Evolutionary conservation across 2,797 vertebrate species (phyloP).

Genomic region (Acanthurus lineatus): DNA sequence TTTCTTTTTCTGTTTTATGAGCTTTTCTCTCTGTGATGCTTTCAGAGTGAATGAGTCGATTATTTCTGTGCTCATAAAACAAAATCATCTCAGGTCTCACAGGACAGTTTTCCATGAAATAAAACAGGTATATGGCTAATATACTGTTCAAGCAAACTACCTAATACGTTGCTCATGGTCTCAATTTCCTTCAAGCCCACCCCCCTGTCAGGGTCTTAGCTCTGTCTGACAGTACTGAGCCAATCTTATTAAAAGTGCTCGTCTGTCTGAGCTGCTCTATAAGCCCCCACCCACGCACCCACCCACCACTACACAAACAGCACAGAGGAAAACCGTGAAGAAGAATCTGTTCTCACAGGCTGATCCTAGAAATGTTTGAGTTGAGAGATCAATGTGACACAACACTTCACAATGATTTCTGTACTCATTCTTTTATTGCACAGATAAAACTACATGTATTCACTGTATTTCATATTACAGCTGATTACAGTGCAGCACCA

Average conservation of each 20-base stretch:
- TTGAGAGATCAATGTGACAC: too few relatives aligned
- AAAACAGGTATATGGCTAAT: background rate
- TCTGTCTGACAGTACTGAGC: slow-evolving; percentile 47
- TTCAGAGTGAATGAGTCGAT: too few relatives aligned
- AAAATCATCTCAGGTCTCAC: background rate
- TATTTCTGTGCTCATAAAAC: background rate
- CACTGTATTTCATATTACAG: too few relatives aligned
- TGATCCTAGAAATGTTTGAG: too few relatives aligned
- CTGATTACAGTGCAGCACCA: too few relatives aligned
- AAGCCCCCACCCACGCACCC: slow-evolving; percentile 19
- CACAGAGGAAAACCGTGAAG: background rate
- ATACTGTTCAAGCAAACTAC: slow-evolving; percentile 4
- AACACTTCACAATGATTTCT: too few relatives aligned
- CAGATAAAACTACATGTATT: too few relatives aligned
- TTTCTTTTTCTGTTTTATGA: too few relatives aligned
- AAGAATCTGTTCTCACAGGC: too few relatives aligned
- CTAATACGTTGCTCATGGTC: background rate
- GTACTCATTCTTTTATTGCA: too few relatives aligned
- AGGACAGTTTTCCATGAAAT: too few relatives aligned
- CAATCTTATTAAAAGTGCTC: slow-evolving; percentile 55
- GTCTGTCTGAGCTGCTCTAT: slow-evolving; percentile 52
- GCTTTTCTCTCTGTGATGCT: too few relatives aligned
- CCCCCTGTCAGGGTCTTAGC: slow-evolving; percentile 32
- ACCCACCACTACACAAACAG: background rate
- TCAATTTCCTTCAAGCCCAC: slow-evolving; percentile 32